Percentiles rank a stretch among this genome's conserved stretches.
Evolutionary conservation across 2,888 invertebrate genomes (phyloP).

Genomic region (Oegoconia quadripuncta): DNA sequence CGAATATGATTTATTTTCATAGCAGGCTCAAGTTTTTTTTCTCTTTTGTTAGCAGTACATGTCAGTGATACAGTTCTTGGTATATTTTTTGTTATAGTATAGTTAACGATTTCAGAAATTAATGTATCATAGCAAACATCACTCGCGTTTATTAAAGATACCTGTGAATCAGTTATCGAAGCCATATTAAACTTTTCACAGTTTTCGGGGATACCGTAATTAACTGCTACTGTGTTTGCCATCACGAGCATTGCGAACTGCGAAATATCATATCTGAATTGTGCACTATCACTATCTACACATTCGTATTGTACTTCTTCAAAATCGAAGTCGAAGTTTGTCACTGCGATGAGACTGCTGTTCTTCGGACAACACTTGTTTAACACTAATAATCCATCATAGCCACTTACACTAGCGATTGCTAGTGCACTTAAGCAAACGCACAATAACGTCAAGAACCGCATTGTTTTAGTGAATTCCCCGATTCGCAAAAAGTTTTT

Average conservation of each 20-base stretch:
- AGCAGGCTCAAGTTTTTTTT: slow-evolving; percentile 24
- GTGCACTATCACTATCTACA: slow-evolving; percentile 36
- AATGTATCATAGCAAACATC: slow-evolving; percentile 56
- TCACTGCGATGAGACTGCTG: slow-evolving; percentile 51
- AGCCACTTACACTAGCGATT: slow-evolving; percentile 27
- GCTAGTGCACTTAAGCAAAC: slow-evolving; percentile 30
- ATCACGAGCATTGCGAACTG: slow-evolving; percentile 41
- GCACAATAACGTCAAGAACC: slow-evolving; percentile 40
- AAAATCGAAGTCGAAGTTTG: slow-evolving; percentile 22
- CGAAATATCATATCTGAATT: slow-evolving; percentile 36
- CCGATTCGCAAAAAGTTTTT: slow-evolving; percentile 12
- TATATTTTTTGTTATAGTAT: slow-evolving; percentile 41
- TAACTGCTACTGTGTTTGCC: slow-evolving; percentile 37
- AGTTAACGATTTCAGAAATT: slow-evolving; percentile 47
- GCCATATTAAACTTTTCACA: slow-evolving; percentile 41
- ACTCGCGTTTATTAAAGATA: slow-evolving; percentile 21
- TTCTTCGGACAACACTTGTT: slow-evolving; percentile 60
- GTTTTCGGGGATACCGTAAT: slow-evolving; percentile 44
- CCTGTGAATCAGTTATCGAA: slow-evolving; percentile 32
- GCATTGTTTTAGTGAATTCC: slow-evolving; percentile 39
- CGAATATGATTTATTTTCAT: slow-evolving; percentile 44
- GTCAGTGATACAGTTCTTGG: slow-evolving; percentile 52
- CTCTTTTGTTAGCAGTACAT: slow-evolving; percentile 41
- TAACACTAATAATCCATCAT: slow-evolving; percentile 39
- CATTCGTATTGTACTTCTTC: slow-evolving; percentile 43